A percentile compares a stretch with the other conserved stretches of the same genome.
Conservation (phyloP, 2,797 vertebrate genomes). For the Hafferia zeledoni region DNA sequence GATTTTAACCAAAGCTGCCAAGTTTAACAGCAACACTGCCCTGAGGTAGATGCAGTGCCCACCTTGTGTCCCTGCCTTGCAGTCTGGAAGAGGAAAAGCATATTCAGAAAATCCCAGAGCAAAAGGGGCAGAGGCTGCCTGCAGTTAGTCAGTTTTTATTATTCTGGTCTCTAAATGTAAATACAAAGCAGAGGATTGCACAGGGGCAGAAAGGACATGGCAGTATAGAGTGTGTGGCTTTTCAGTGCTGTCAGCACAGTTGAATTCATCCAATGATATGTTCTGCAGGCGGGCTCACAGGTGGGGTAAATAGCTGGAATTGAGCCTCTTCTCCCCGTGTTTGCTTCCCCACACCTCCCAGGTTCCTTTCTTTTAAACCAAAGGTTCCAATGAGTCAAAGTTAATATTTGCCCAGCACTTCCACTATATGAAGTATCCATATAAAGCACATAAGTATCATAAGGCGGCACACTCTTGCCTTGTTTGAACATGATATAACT, state of each 20-base stretch:
- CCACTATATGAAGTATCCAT: not conserved
- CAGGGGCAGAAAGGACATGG: not conserved
- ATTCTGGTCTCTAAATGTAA: not conserved
- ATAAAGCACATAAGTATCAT: not conserved
- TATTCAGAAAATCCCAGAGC: not conserved
- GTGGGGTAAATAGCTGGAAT: not conserved
- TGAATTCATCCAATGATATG: not conserved
- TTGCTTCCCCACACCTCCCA: not conserved
- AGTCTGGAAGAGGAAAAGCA: not conserved
- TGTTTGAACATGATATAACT: not conserved
- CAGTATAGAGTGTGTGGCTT: not conserved
- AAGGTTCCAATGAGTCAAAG: not conserved
- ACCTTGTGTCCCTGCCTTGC: not conserved
- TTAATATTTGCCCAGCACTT: constrained; percentile 25
- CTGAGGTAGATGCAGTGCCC: not conserved
- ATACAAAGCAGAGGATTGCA: not conserved
- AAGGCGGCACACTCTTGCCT: not conserved
- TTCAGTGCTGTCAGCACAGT: not conserved
- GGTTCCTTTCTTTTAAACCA: not conserved
- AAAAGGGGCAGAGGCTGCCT: not conserved
- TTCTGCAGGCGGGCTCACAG: rapidly evolving
- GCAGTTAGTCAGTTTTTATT: not conserved
- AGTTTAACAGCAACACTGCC: not conserved
- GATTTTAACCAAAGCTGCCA: not conserved
- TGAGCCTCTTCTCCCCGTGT: not conserved